phyloP scores from a whole-genome alignment of 2,888 invertebrate genomes.

The Andrena bicolor region DNA sequence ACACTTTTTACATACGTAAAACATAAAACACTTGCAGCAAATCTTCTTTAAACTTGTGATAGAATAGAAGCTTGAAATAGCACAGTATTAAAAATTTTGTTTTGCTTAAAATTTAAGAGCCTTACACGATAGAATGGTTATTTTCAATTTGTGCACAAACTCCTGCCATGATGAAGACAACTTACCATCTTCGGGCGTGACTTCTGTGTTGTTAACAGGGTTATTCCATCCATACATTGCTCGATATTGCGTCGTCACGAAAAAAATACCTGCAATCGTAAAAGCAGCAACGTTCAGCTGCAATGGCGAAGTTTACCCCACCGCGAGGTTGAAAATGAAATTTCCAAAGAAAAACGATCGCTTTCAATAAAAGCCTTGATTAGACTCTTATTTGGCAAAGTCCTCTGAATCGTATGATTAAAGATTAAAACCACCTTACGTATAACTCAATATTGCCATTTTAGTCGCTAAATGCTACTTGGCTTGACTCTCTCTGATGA shows the following conservation, averaged over 20 bases:
- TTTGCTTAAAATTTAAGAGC: conserved; percentile 57
- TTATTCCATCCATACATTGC: conserved; percentile 37
- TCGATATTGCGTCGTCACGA: conserved; percentile 46
- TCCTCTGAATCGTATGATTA: conserved; percentile 60
- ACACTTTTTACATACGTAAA: conserved; percentile 72
- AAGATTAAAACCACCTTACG: conserved; percentile 83
- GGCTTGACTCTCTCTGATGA: conserved; percentile 79
- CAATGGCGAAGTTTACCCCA: neutral
- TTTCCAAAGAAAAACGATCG: conserved; percentile 21
- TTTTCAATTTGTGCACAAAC: conserved; percentile 73
- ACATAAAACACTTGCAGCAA: conserved; percentile 69
- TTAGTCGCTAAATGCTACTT: conserved; percentile 76
- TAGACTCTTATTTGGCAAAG: conserved; percentile 54
- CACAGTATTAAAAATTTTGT: conserved; percentile 63
- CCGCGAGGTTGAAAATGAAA: conserved; percentile 2
- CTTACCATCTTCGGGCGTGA: conserved; percentile 82
- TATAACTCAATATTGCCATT: conserved; percentile 75
- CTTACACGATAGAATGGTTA: conserved; percentile 63
- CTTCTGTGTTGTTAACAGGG: conserved; percentile 57
- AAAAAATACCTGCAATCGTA: conserved; percentile 57
- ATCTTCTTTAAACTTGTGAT: conserved; percentile 62
- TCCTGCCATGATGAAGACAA: conserved; percentile 79
- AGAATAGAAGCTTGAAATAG: conserved; percentile 66
- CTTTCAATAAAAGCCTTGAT: conserved; percentile 29
- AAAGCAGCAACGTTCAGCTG: conserved; percentile 45